Conservation (phyloP, 53 echinoderm and acorn worm species). For the Holothuria leucospilota region DNA sequence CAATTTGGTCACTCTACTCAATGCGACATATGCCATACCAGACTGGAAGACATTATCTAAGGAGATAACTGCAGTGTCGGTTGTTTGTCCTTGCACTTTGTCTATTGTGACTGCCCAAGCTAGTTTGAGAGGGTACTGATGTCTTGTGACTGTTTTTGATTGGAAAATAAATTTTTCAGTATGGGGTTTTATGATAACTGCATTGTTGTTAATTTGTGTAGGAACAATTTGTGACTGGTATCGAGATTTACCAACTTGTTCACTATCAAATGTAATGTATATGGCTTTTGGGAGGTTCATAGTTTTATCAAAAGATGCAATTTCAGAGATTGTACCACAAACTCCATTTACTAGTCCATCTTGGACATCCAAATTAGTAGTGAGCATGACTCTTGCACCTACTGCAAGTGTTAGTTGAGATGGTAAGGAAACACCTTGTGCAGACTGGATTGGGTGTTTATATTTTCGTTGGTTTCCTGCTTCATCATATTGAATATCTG, state of each 20-base stretch:
- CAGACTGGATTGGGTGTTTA: neutral
- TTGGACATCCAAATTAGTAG: constrained; percentile 42
- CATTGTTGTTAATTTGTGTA: neutral
- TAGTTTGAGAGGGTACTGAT: constrained; percentile 37
- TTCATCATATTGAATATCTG: neutral
- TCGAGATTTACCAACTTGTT: constrained; percentile 16
- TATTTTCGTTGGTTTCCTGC: neutral
- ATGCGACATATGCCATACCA: constrained; percentile 50
- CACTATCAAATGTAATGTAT: constrained; percentile 37
- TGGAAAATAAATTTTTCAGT: constrained; percentile 28
- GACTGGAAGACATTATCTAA: constrained; percentile 21
- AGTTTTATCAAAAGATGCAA: neutral
- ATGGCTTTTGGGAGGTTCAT: constrained; percentile 29
- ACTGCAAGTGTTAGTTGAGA: neutral
- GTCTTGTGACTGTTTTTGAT: constrained; percentile 19
- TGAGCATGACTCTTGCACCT: constrained; percentile 45
- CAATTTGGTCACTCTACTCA: constrained; percentile 27
- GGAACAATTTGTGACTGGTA: neutral
- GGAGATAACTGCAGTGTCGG: neutral
- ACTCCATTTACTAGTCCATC: constrained; percentile 54
- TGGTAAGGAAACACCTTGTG: neutral
- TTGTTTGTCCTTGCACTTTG: constrained; percentile 47
- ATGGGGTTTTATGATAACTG: constrained; percentile 3
- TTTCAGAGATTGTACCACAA: constrained; percentile 9
- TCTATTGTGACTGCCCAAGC: constrained; percentile 39